These are phyloP conservation scores for Nomada fabriciana DNA, from an alignment of 2,888 invertebrate species.

Conservation along the genomic window DNA sequence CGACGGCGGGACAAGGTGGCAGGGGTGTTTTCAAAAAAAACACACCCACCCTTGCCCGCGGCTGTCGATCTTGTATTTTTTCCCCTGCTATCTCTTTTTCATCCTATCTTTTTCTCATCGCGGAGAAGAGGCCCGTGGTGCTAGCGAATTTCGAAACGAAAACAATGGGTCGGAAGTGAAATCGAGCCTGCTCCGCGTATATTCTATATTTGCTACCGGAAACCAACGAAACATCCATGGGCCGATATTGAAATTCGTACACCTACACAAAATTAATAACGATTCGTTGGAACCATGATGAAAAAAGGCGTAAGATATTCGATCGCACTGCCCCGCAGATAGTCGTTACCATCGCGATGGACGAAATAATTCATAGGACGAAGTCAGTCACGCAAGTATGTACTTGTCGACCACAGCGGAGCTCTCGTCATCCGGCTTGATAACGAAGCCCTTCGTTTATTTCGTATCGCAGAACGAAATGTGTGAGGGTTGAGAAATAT, in stretches of 20 bases:
- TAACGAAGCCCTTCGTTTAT: too few species aligned
- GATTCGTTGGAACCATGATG: background rate
- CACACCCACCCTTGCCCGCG: slow-evolving; percentile 72
- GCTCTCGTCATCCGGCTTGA: background rate
- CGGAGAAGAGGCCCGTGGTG: slow-evolving; percentile 53
- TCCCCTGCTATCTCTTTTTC: slow-evolving; percentile 60
- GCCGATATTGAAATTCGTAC: background rate
- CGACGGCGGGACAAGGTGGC: slow-evolving; percentile 73
- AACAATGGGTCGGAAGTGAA: slow-evolving; percentile 65
- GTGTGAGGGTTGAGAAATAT: background rate
- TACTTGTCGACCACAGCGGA: background rate
- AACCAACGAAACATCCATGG: background rate
- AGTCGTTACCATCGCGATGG: slow-evolving; percentile 35
- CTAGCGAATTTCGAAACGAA: slow-evolving; percentile 77
- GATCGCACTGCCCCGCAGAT: slow-evolving; percentile 2
- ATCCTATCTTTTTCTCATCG: slow-evolving; percentile 46
- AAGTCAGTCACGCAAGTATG: slow-evolving; percentile 15
- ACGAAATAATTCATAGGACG: slow-evolving; percentile 44
- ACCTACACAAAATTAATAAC: background rate
- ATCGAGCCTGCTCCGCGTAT: slow-evolving; percentile 44
- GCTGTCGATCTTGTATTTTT: slow-evolving; percentile 75
- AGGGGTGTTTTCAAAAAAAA: slow-evolving; percentile 83
- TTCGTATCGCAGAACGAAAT: background rate
- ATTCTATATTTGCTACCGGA: background rate
- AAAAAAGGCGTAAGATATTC: slow-evolving; percentile 4